Conservation (phyloP, 2,888 invertebrate genomes). For the Cremastinae sp. region DNA sequence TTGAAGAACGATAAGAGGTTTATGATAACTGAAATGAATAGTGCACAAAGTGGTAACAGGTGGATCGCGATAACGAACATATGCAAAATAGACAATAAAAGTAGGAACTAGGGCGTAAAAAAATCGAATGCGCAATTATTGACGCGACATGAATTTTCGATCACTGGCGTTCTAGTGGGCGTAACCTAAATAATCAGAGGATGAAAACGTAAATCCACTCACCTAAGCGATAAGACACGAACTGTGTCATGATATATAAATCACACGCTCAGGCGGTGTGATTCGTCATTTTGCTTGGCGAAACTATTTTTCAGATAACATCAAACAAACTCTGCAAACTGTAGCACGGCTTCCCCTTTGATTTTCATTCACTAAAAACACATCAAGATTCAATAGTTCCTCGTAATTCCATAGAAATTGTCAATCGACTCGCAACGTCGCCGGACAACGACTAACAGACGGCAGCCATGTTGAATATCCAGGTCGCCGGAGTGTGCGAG, state of each 20-base stretch:
- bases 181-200: slow-evolving; percentile 20
- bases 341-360: not conserved
- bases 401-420: slow-evolving; percentile 57
- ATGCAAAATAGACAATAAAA: slow-evolving; percentile 14
- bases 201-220: slow-evolving; percentile 40
- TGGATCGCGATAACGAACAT: slow-evolving; percentile 16
- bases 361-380: slow-evolving; percentile 12
- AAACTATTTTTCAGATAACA: slow-evolving; percentile 1
- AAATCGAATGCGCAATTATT: not conserved
- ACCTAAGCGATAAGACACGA: slow-evolving; percentile 59
- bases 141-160: not conserved
- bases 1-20: slow-evolving; percentile 7
- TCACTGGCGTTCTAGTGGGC: slow-evolving; percentile 7
- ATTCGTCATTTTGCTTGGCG: slow-evolving; percentile 22
- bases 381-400: slow-evolving; percentile 31
- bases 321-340: slow-evolving; percentile 3
- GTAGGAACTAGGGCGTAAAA: not conserved
- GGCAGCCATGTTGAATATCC: slow-evolving; percentile 62
- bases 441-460: slow-evolving; percentile 50
- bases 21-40: not conserved
- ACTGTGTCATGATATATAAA: slow-evolving; percentile 62
- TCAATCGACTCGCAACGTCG: slow-evolving; percentile 27
- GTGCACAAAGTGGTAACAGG: slow-evolving; percentile 26
- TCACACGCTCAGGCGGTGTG: slow-evolving; percentile 56
- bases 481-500: slow-evolving; percentile 31